Evolutionary conservation across 2,888 invertebrate genomes (phyloP).

Genomic region (Chrysomela aeneicollis): DNA sequence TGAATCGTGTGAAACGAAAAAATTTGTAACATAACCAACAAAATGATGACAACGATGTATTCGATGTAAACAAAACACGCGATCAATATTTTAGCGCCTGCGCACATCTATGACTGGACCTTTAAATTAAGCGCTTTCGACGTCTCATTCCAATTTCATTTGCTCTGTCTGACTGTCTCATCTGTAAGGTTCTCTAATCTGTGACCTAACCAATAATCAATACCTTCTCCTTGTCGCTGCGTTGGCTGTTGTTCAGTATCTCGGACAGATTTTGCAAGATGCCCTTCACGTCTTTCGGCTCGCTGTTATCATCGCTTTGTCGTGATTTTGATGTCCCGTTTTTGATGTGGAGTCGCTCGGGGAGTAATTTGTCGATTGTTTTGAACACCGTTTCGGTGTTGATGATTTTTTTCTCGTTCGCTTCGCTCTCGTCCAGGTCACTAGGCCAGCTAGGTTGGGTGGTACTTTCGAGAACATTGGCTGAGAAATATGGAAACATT

Average conservation of each 20-base stretch:
- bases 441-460: slow-evolving; percentile 41
- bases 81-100: too few species aligned
- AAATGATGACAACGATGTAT: too few species aligned
- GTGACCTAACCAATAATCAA: too few species aligned
- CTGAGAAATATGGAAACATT: background rate
- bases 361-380: slow-evolving; percentile 39
- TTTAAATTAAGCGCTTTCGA: too few species aligned
- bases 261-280: slow-evolving; percentile 39
- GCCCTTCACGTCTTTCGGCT: slow-evolving; percentile 34
- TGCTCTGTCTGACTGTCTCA: too few species aligned
- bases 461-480: slow-evolving; percentile 35
- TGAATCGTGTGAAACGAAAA: too few species aligned
- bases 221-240: slow-evolving; percentile 37
- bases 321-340: slow-evolving; percentile 16
- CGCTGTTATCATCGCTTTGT: slow-evolving; percentile 19
- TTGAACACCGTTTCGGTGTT: slow-evolving; percentile 37
- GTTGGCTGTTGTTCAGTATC: slow-evolving; percentile 34
- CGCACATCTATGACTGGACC: too few species aligned
- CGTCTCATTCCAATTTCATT: too few species aligned
- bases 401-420: slow-evolving; percentile 27
- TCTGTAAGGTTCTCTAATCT: too few species aligned
- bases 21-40: too few species aligned
- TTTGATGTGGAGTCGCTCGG: slow-evolving; percentile 8
- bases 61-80: too few species aligned
- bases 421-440: slow-evolving; percentile 32